Evolutionary conservation across 2,797 vertebrate genomes (phyloP).

Genomic region (Pseudomugil gertrudae): DNA sequence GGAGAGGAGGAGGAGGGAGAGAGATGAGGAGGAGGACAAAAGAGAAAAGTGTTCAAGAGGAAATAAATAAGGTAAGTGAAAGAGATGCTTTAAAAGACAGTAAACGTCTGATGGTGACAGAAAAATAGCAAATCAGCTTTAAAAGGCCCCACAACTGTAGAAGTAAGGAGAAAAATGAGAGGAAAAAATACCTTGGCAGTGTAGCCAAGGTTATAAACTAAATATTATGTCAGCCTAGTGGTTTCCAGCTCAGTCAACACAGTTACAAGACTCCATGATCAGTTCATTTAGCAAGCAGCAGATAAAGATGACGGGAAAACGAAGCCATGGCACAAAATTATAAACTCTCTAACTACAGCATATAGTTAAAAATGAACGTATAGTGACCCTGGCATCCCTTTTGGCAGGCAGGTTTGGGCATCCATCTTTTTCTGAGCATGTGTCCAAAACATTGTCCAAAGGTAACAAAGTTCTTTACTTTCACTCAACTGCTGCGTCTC

Average conservation of each 20-base stretch:
- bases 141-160: conserved; percentile 2
- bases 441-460: conserved; percentile 11
- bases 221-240: conserved; percentile 6
- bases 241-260: conserved; percentile 8
- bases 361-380: background rate
- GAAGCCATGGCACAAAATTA: conserved; percentile 40
- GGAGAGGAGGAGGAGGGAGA: conserved; percentile 8
- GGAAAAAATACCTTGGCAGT: background rate
- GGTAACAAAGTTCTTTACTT: conserved; percentile 1
- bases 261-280: background rate
- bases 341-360: conserved; percentile 31
- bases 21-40: background rate
- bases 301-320: conserved; percentile 25
- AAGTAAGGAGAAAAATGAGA: background rate
- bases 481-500: background rate
- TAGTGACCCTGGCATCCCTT: background rate
- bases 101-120: conserved; percentile 10
- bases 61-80: conserved; percentile 44
- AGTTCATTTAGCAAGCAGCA: conserved; percentile 20
- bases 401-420: background rate
- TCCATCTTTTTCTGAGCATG: conserved; percentile 1
- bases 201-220: background rate
- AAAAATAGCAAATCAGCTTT: conserved; percentile 7
- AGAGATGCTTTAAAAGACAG: conserved; percentile 19
- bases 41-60: conserved; percentile 33